Percentiles rank a stretch among this genome's conserved stretches.
Evolutionary conservation across 2,113 vertebrate species (phyloP).

Genomic region (Alethe diademata): DNA sequence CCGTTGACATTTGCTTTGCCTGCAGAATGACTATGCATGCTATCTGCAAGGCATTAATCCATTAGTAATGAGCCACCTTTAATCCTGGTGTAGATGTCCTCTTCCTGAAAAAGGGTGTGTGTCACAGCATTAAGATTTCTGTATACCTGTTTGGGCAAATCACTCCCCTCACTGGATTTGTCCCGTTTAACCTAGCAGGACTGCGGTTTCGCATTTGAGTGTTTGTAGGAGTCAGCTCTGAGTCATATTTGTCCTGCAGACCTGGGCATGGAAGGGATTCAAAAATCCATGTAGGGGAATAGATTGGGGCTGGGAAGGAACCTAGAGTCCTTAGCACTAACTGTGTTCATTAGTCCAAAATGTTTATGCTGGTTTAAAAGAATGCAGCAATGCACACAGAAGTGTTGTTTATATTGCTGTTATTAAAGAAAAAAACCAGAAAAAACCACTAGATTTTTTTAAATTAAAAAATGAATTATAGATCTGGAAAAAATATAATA

Average conservation of each 20-base stretch:
- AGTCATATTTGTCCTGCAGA: conserved; percentile 6
- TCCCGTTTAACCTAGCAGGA: background rate
- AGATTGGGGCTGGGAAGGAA: background rate
- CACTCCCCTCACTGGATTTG: background rate
- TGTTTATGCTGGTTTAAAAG: background rate
- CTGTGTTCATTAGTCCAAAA: background rate
- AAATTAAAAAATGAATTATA: background rate
- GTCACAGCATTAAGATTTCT: background rate
- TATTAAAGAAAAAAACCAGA: background rate
- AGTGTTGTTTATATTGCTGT: background rate
- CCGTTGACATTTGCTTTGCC: background rate
- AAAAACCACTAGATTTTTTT: background rate
- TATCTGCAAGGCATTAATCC: background rate
- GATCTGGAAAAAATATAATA: background rate
- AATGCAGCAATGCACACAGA: background rate
- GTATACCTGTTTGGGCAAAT: background rate
- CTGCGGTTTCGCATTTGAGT: background rate
- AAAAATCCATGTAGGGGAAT: background rate
- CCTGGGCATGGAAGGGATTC: background rate
- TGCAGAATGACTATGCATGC: conserved; percentile 33
- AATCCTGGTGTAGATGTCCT: background rate
- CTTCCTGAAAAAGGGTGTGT: background rate
- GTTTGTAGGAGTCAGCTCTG: background rate
- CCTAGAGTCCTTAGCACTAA: background rate
- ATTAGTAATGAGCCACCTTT: background rate